Conservation (phyloP, 2,113 vertebrate species). For the Murina feae region DNA sequence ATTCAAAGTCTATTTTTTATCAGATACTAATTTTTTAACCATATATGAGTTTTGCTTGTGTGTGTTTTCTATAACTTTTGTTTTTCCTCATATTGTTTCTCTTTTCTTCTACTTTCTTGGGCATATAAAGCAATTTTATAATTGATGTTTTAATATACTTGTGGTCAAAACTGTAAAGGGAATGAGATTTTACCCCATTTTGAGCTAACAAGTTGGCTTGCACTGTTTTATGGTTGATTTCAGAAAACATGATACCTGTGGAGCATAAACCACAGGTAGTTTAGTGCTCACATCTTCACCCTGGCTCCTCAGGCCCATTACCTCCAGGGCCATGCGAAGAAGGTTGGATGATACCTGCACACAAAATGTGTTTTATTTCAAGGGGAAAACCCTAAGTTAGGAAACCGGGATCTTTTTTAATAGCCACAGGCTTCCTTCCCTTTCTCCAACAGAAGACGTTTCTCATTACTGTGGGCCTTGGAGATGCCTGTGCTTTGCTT, state of each 20-base stretch:
- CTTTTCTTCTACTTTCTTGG: not conserved
- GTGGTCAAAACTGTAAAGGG: not conserved
- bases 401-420: not conserved
- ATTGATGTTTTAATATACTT: not conserved
- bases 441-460: not conserved
- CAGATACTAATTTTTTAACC: not conserved
- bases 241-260: not conserved
- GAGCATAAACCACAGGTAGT: not conserved
- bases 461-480: not conserved
- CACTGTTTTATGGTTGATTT: not conserved
- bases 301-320: rapidly evolving
- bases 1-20: not conserved
- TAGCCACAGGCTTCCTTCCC: not conserved
- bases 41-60: not conserved
- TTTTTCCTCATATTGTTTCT: not conserved
- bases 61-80: not conserved
- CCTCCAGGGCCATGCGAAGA: not conserved
- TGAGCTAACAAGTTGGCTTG: not conserved
- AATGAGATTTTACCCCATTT: not conserved
- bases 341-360: not conserved
- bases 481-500: not conserved
- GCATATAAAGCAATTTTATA: not conserved
- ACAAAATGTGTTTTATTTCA: not conserved
- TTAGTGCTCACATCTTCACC: not conserved
- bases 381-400: not conserved